Percentiles rank a stretch among this genome's conserved stretches.
phyloP scores from a whole-genome alignment of 2,113 vertebrate species.

The Pyxicephalus adspersus region DNA sequence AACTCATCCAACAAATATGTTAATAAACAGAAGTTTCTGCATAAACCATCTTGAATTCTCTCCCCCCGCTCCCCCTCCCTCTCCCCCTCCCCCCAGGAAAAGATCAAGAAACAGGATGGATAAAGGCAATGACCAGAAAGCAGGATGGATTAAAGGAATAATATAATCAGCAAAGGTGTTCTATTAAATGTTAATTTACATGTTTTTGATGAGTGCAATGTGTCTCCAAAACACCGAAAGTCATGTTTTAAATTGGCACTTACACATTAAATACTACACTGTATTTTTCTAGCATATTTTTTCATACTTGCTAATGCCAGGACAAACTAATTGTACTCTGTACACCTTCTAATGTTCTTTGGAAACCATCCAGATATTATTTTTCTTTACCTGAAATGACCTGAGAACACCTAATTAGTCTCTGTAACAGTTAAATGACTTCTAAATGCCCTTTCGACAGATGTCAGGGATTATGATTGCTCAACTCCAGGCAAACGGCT shows the following conservation, averaged over 20 bases:
- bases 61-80: background rate
- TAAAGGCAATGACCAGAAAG: slow-evolving; percentile 40
- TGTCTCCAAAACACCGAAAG: slow-evolving; percentile 52
- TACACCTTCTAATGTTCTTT: slow-evolving; percentile 21
- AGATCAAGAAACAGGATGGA: slow-evolving; percentile 28
- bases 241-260: slow-evolving; percentile 62
- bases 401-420: slow-evolving; percentile 15
- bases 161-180: slow-evolving; percentile 38
- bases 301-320: slow-evolving; percentile 4
- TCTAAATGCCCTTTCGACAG: slow-evolving; percentile 32
- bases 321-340: slow-evolving; percentile 29
- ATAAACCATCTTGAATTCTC: slow-evolving; percentile 37
- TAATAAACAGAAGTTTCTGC: slow-evolving; percentile 60
- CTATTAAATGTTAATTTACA: slow-evolving; percentile 55
- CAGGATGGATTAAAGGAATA: slow-evolving; percentile 41
- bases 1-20: slow-evolving; percentile 68
- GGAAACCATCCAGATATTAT: slow-evolving; percentile 30
- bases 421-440: slow-evolving; percentile 15
- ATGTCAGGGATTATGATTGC: slow-evolving; percentile 18
- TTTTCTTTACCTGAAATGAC: slow-evolving; percentile 48
- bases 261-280: slow-evolving; percentile 58
- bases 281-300: slow-evolving; percentile 55
- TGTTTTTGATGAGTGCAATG: slow-evolving; percentile 57
- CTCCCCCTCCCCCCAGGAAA: background rate
- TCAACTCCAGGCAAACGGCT: background rate